Conservation (phyloP, 2,113 vertebrate species). For the Anoura caudifer region DNA sequence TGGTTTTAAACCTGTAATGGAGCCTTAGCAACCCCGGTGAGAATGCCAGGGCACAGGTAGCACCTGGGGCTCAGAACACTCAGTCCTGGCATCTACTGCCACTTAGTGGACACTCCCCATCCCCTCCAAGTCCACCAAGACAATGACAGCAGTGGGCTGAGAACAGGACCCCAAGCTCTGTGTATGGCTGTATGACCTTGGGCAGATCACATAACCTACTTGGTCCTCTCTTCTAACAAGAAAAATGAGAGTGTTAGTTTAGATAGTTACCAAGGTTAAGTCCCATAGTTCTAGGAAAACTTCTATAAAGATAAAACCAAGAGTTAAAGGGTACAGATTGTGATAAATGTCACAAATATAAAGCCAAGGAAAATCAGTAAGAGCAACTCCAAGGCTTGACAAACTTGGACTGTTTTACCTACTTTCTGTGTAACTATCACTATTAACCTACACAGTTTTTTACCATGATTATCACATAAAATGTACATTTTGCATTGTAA, state of each 20-base stretch:
- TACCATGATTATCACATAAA: background rate
- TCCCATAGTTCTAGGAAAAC: background rate
- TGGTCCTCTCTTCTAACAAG: background rate
- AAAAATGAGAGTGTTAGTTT: background rate
- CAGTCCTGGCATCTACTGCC: background rate
- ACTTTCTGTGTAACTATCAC: background rate
- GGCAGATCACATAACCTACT: background rate
- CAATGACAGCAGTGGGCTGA: background rate
- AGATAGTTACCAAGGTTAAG: background rate
- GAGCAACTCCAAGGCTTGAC: background rate
- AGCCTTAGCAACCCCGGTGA: background rate
- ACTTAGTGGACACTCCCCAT: background rate
- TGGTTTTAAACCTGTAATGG: background rate
- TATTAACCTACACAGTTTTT: background rate
- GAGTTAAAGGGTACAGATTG: background rate
- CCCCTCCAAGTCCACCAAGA: background rate
- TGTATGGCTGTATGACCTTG: background rate
- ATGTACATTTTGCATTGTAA: background rate
- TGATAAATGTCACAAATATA: background rate
- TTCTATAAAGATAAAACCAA: background rate
- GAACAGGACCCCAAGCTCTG: background rate
- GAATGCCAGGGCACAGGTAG: background rate
- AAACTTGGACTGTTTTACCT: background rate
- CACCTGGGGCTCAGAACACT: background rate
- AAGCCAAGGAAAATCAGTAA: constrained; percentile 13